phyloP scores from a whole-genome alignment of 2,797 vertebrate species.

The Erpetoichthys calabaricus region DNA sequence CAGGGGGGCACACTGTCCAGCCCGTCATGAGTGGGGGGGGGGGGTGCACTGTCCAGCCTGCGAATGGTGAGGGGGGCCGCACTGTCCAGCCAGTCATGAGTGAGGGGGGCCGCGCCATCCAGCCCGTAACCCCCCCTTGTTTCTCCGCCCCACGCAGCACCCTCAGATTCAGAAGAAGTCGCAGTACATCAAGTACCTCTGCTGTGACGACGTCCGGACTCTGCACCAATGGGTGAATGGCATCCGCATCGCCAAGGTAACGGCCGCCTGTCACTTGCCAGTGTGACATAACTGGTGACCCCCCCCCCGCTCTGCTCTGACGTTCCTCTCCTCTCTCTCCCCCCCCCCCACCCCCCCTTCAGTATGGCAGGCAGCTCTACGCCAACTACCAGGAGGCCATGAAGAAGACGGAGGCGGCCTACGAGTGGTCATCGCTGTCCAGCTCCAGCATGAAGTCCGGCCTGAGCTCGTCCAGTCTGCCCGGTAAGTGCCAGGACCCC shows the following conservation, averaged over 20 bases:
- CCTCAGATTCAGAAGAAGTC: slow-evolving; percentile 98
- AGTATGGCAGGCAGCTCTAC: slow-evolving; percentile 93
- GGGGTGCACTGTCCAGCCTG: too few relatives aligned
- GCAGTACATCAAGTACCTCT: slow-evolving; percentile 94
- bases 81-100: too few relatives aligned
- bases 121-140: background rate
- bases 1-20: too few relatives aligned
- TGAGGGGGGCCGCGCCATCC: too few relatives aligned
- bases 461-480: slow-evolving; percentile 85
- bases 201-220: slow-evolving; percentile 87
- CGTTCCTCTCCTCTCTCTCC: background rate
- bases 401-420: slow-evolving; percentile 87
- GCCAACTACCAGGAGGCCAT: slow-evolving; percentile 90
- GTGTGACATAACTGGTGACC: background rate
- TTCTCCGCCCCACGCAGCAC: slow-evolving; percentile 49
- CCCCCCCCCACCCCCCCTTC: slow-evolving; percentile 17
- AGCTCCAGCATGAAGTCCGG: slow-evolving; percentile 91
- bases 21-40: too few relatives aligned
- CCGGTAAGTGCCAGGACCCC: slow-evolving; percentile 46
- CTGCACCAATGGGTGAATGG: slow-evolving; percentile 97
- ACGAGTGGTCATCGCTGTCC: slow-evolving; percentile 93
- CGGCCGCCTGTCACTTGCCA: background rate
- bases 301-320: background rate
- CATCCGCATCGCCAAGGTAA: slow-evolving; percentile 89
- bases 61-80: too few relatives aligned